A percentile compares a stretch with the other conserved stretches of the same genome.
Evolutionary conservation across 2,888 invertebrate species (phyloP).

Genomic region (Drosophila seclusa): DNA sequence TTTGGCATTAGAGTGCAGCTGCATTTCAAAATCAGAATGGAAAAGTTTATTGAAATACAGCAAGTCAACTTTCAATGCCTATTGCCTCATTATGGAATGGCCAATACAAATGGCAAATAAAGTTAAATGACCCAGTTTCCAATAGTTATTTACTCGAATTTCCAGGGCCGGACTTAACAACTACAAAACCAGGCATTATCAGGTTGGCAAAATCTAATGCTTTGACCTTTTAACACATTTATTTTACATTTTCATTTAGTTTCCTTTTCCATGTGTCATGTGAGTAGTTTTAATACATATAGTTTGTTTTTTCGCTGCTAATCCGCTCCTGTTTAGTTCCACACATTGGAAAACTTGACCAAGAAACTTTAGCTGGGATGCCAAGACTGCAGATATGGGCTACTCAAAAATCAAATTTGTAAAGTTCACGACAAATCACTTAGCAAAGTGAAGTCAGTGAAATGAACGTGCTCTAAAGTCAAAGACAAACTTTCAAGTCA

Average conservation of each 20-base stretch:
- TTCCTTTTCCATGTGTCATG: not conserved
- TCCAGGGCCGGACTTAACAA: constrained; percentile 18
- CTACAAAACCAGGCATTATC: not conserved
- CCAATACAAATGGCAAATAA: constrained; percentile 49
- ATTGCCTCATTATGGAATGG: constrained; percentile 53
- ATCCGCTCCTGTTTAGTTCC: constrained; percentile 14
- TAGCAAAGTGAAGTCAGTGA: constrained; percentile 55
- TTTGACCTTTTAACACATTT: not conserved
- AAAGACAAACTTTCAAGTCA: constrained; percentile 60
- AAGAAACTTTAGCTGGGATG: constrained; percentile 20
- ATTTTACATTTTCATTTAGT: not conserved
- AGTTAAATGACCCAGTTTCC: constrained; percentile 64
- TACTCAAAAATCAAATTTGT: constrained; percentile 66
- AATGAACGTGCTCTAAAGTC: constrained; percentile 61
- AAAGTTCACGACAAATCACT: constrained; percentile 76
- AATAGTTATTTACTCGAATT: constrained; percentile 13
- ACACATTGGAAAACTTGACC: constrained; percentile 22
- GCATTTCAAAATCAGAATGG: constrained; percentile 40
- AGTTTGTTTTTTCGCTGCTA: not conserved
- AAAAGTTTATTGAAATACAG: constrained; percentile 60
- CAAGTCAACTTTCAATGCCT: constrained; percentile 33
- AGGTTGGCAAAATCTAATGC: no score
- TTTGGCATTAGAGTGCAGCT: constrained; percentile 38
- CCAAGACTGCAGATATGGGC: constrained; percentile 28
- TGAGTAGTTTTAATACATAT: not conserved